A percentile compares a stretch with the other conserved stretches of the same genome.
Conservation (phyloP, 2,797 vertebrate species). For the Spheniscus humboldti region DNA sequence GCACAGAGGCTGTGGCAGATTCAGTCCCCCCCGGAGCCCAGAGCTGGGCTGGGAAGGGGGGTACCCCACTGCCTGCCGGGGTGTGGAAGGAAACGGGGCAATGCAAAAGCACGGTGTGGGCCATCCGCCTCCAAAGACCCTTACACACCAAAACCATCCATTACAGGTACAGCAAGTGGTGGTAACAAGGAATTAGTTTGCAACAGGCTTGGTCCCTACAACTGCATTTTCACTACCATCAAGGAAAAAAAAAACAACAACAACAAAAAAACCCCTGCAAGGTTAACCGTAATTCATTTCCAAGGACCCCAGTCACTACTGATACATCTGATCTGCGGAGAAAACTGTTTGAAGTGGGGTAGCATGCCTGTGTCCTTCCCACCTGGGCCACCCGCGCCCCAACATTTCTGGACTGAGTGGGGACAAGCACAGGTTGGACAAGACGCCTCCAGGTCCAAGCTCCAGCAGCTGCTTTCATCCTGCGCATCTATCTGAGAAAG, state of each 20-base stretch:
- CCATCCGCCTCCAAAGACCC: background rate
- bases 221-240: background rate
- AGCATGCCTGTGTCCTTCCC: background rate
- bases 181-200: background rate
- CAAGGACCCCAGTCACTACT: background rate
- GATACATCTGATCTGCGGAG: background rate
- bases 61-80: fast-evolving
- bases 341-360: background rate
- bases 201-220: background rate
- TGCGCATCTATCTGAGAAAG: background rate
- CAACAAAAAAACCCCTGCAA: background rate
- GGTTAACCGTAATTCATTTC: conserved; percentile 28
- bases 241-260: background rate
- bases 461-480: background rate
- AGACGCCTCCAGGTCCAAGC: background rate
- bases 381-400: background rate
- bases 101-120: background rate
- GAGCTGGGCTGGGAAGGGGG: background rate
- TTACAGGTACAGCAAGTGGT: background rate
- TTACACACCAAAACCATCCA: background rate
- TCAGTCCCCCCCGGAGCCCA: background rate
- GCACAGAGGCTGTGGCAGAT: background rate
- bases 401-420: background rate
- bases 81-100: background rate
- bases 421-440: background rate